These are phyloP conservation scores for Hypotaenidia philippensis DNA, from an alignment of 2,797 vertebrate genomes.

Conservation along the genomic window DNA sequence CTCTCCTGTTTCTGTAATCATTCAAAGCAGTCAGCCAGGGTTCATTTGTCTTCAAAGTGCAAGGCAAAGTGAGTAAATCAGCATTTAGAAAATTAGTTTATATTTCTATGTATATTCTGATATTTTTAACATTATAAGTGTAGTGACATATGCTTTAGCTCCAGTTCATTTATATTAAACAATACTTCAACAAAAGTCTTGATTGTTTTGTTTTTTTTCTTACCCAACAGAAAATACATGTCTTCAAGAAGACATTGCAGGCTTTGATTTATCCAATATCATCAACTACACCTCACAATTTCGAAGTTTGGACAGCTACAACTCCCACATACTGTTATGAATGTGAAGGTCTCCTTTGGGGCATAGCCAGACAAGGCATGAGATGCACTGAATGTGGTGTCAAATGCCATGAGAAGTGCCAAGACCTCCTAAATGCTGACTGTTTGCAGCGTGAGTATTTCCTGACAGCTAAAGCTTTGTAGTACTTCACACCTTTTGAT, in stretches of 20 bases:
- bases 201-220: neutral
- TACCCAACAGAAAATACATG: conserved; percentile 91
- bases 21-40: neutral
- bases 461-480: neutral
- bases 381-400: conserved; percentile 96
- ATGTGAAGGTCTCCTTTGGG: conserved; percentile 97
- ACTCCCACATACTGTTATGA: conserved; percentile 98
- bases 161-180: neutral
- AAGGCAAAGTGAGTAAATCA: neutral
- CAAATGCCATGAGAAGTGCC: conserved; percentile 98
- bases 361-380: conserved; percentile 97
- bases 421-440: conserved; percentile 97
- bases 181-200: neutral
- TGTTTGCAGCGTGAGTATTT: conserved; percentile 94
- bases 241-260: conserved; percentile 97
- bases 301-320: conserved; percentile 98
- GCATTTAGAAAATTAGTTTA: neutral
- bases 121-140: neutral
- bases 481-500: neutral
- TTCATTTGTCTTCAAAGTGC: neutral
- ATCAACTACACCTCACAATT: conserved; percentile 96
- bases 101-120: neutral
- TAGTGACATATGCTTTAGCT: neutral
- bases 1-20: neutral
- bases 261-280: conserved; percentile 98